Base-by-base conservation (phyloP, 2,797 vertebrate genomes). In the Cuculus canorus region DNA sequence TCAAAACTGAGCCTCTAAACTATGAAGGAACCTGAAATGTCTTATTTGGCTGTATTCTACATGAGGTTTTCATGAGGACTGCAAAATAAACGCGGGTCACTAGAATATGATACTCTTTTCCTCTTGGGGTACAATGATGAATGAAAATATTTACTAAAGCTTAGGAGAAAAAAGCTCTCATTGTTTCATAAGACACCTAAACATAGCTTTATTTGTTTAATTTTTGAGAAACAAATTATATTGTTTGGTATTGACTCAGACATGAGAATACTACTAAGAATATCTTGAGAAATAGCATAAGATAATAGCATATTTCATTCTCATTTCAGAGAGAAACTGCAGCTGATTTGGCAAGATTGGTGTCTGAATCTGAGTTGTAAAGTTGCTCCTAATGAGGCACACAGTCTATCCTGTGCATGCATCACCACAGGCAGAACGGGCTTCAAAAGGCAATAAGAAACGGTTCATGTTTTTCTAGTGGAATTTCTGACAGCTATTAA, bases 401-500 rank as follows among this genome's bases (percentile, higher is more conserved):
- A 86, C 13, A 47, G 13, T 70, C 88, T 84, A 37, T 73, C 45
- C 43, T 82, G 22, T 30, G 30, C 56, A 61, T 69, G 68, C 57
- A 69, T 48, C 59, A 75, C 65, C 83, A 53, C 65, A 93, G 56
- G 83, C 50, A 75, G 57, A 95, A 73, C 16, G 39, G 33, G n/a
- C 66, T 96, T 96, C 93, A 85, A 86, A 90, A 93, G 17, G 45
- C 69, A 69, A 24, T 32, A 90, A 69, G 47, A 77, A 83, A 81
- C 5, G 16, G 80, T 22, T 92, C 21, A 6, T 78, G 61, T 82
- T 95, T 92, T 71, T 78, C 28, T 78, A 73, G n/a, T 78, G 30
- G 79, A 80, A 82, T 72, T 95, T 95, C 95, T 96, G 90, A 86
- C 75, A 95, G 70, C 63, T 79, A 59, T 89, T 92, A 85, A 90